A percentile compares a stretch with the other conserved stretches of the same genome.
Conservation (phyloP, 2,113 vertebrate species). For the Bos indicus region DNA sequence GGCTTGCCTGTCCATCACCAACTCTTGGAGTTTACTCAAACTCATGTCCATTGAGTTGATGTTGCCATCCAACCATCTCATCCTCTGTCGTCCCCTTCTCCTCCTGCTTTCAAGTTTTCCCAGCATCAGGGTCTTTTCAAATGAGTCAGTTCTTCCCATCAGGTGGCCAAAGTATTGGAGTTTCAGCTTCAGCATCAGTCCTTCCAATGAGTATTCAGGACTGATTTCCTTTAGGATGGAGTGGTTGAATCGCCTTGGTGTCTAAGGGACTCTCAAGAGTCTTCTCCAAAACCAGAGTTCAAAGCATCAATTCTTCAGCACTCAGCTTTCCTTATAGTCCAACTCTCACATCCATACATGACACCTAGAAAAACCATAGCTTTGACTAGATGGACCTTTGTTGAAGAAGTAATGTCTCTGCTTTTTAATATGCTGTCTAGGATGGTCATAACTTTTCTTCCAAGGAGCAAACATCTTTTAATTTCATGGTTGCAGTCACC, state of each 20-base stretch:
- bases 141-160: not conserved
- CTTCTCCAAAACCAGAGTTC: not conserved
- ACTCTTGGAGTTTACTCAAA: not conserved
- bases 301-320: fast-evolving
- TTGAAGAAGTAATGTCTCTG: not conserved
- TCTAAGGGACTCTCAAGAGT: not conserved
- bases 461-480: not conserved
- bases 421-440: not conserved
- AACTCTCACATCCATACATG: not conserved
- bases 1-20: not conserved
- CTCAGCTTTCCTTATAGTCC: fast-evolving
- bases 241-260: not conserved
- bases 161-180: not conserved
- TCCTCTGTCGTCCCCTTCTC: not conserved
- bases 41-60: not conserved
- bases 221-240: not conserved
- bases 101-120: not conserved
- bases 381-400: not conserved
- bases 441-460: not conserved
- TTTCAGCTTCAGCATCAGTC: not conserved
- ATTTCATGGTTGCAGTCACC: not conserved
- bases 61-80: not conserved
- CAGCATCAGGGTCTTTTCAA: not conserved
- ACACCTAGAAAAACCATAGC: not conserved
- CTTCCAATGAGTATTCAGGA: not conserved